Base-by-base conservation (phyloP, 1,140 invertebrate genomes). In the Drosophila arawakana region DNA sequence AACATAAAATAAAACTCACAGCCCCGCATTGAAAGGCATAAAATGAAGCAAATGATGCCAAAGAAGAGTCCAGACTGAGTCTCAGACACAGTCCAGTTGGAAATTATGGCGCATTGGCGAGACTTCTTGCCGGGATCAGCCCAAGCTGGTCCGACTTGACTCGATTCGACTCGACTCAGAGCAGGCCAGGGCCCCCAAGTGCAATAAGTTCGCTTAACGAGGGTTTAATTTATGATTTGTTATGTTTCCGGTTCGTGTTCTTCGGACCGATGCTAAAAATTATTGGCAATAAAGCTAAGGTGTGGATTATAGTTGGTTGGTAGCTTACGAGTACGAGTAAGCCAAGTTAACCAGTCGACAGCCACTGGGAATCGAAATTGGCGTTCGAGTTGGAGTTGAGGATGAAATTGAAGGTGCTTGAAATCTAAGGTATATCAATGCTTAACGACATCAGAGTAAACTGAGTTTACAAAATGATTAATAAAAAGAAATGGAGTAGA, bases 201-300 rank as follows among this genome's bases (percentile, higher is more conserved):
- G 89, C 85, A 91, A 91, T 91, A 91, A 91, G 89, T 91, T 91
- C 80, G 84, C 73, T 91, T 91, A 91, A 91, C 89, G 89, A 91
- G 89, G 89, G 89, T 91, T 91, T 91, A 91, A 91, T 91, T 91
- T 91, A 91, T 91, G 89, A 91, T 91, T 91, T 91, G 89, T 91
- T 91, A 89, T 91, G 89, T 91, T 91, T 91, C 89, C 89, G 89
- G 89, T 91, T 91, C 81, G 83, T 84, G 84, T 89, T 89, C 69
- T 74, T 80, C 62, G 72, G 78, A 81, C 67, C 76, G 63, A 76
- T 73, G 73, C 73, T 72, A 58, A 89, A 83, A 83, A 83, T 88
- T 88, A 89, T 88, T 88, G 73, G 80, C 84, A 72, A 88, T 89
- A 88, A 88, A 89, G 80, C 83, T 76, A 88, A 88, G 83, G 83